Percentiles rank a stretch among this genome's conserved stretches.
phyloP scores from a whole-genome alignment of 2,797 vertebrate species.

The Thunnus albacares region DNA sequence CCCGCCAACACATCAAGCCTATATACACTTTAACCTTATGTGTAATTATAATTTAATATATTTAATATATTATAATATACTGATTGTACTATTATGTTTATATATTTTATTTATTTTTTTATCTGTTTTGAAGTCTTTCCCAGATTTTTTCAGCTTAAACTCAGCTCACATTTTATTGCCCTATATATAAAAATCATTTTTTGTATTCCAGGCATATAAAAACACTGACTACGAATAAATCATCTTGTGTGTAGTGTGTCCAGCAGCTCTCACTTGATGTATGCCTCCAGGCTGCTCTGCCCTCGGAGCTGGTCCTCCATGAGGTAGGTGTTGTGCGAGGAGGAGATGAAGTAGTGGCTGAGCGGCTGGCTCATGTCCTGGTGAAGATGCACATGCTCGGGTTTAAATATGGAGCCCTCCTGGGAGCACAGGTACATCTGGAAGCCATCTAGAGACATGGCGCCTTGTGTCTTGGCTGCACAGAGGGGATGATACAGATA shows the following conservation, averaged over 20 bases:
- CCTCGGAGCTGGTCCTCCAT: slow-evolving; percentile 95
- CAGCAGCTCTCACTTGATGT: slow-evolving; percentile 89
- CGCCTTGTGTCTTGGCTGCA: slow-evolving; percentile 88
- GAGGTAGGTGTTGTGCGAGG: slow-evolving; percentile 98
- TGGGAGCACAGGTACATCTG: slow-evolving; percentile 93
- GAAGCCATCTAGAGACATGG: slow-evolving; percentile 94
- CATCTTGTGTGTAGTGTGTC: background rate
- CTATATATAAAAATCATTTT: no score
- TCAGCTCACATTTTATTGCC: background rate
- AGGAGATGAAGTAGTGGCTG: slow-evolving; percentile 96
- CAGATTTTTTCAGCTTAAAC: background rate
- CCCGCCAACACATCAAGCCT: no score
- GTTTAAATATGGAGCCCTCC: slow-evolving; percentile 93
- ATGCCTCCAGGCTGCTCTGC: slow-evolving; percentile 95
- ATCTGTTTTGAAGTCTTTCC: background rate
- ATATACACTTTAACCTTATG: no score
- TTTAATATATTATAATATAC: no score
- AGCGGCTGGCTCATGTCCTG: slow-evolving; percentile 96
- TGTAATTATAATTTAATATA: no score
- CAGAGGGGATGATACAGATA: slow-evolving; percentile 19
- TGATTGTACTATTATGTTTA: no score
- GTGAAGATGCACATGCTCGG: slow-evolving; percentile 79
- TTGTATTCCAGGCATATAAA: background rate
- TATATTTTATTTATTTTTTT: no score
- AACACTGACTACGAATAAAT: background rate